phyloP scores from a whole-genome alignment of 2,113 vertebrate genomes.

The Opisthocomus hoazin region DNA sequence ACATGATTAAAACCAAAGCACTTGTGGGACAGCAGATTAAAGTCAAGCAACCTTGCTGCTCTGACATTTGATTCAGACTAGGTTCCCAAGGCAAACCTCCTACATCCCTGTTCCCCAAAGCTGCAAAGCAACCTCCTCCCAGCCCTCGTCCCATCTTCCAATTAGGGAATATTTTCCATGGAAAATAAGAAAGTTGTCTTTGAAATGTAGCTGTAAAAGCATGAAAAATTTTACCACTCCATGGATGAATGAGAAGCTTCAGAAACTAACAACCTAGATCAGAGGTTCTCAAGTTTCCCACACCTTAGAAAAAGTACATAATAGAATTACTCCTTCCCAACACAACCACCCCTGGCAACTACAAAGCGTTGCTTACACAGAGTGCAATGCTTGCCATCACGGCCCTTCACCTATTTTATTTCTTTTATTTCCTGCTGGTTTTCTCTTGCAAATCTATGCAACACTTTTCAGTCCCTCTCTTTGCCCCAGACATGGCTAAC shows the following conservation, averaged over 20 bases:
- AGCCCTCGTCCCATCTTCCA: background rate
- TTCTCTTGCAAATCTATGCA: background rate
- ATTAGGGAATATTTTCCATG: background rate
- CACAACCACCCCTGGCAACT: background rate
- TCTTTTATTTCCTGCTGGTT: background rate
- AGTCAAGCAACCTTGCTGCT: background rate
- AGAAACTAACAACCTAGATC: constrained; percentile 52
- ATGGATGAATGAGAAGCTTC: constrained; percentile 67
- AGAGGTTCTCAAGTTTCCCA: constrained; percentile 51
- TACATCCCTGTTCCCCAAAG: background rate
- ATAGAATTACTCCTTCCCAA: background rate
- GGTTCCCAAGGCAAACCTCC: background rate
- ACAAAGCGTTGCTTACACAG: background rate
- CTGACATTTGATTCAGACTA: background rate
- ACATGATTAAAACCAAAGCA: background rate
- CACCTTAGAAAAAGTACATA: background rate
- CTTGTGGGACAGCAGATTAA: constrained; percentile 21
- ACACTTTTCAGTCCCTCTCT: background rate
- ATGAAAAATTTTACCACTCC: constrained; percentile 58
- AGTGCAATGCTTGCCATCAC: background rate
- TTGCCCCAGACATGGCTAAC: background rate
- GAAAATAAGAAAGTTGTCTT: constrained; percentile 33
- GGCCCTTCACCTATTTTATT: background rate
- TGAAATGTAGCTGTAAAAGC: constrained; percentile 60
- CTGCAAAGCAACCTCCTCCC: constrained; percentile 56